Conservation (phyloP, 2,113 vertebrate species). For the Rafetus swinhoei region DNA sequence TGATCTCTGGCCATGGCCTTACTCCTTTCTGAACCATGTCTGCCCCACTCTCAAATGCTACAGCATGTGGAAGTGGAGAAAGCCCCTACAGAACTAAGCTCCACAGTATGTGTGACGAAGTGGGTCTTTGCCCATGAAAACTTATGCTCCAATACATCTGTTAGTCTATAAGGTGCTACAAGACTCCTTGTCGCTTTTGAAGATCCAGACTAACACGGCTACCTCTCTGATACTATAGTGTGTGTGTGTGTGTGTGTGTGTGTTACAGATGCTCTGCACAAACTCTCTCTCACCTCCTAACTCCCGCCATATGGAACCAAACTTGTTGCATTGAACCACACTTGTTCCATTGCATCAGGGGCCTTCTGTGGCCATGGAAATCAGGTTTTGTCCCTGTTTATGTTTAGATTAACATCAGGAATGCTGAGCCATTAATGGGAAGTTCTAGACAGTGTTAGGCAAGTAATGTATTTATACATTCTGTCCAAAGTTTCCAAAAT, state of each 20-base stretch:
- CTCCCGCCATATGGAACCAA: not conserved
- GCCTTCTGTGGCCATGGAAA: not conserved
- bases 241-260: no score
- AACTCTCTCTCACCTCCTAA: not conserved
- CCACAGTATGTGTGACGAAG: not conserved
- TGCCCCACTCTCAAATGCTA: not conserved
- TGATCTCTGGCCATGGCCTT: not conserved
- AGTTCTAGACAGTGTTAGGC: not conserved
- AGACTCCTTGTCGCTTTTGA: no score
- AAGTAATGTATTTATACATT: no score
- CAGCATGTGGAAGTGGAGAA: not conserved
- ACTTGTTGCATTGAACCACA: not conserved
- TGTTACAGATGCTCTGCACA: not conserved
- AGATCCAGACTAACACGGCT: no score
- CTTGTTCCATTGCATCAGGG: not conserved
- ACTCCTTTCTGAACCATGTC: not conserved
- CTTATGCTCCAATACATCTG: no score
- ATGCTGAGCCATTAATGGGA: not conserved
- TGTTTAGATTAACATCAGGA: not conserved
- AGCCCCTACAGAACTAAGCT: not conserved
- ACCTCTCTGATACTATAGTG: no score
- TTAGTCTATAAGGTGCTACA: no score
- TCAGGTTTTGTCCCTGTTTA: not conserved
- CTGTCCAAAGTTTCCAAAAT: not conserved
- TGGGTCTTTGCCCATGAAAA: no score